Evolutionary conservation across 1,140 invertebrate species (phyloP), one percentile per base, ranked within the genome.

Genomic region (Heliothis virescens): DNA sequence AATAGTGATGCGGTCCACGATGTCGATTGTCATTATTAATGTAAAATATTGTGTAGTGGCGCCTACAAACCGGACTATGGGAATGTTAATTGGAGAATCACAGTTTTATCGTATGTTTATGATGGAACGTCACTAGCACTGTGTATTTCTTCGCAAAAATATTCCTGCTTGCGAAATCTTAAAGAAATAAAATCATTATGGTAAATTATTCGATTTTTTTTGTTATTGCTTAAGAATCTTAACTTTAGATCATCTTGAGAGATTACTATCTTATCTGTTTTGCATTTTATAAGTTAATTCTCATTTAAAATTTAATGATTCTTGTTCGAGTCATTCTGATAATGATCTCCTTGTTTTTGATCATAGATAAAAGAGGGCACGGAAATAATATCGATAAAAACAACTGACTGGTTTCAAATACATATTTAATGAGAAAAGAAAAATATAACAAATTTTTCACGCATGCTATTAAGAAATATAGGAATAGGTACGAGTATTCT

Each of bases 1-100:
- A 82, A 73, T 88, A 90, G 90, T 85, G 90, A 85, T 89, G 90
- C 78, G 83, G 13, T 41, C n/a, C 26, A 52, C 48, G 75, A 78
- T 87, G 79, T 88, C 83, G 88, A 89, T 87, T 62, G 12, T 57
- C 34, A 29, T 55, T 78, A 67, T 78, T 65, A 77, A 77, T n/a
- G 73, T 75, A 50, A 78, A 57, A 41, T 57, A 67, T 55, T 78
- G 62, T 59, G n/a, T 55, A 69, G 75, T 69, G 75, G 75, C 53
- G 62, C 75, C 52, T 53, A 55, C 75, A 67, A n/a, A 34, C 48
- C 52, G n/a, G 73, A 11, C 12, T 65, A 18, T 10, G 21, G n/a
- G 48, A 59, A 78, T 78, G 63, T 53, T 76, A 63, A 63, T 76
- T 63, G 60, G 59, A 41, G 26, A 65, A 76, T 76, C 62, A 62